A percentile compares a stretch with the other conserved stretches of the same genome.
Evolutionary conservation across 2,888 invertebrate species (phyloP).

Genomic region (Phaonia tiefii): DNA sequence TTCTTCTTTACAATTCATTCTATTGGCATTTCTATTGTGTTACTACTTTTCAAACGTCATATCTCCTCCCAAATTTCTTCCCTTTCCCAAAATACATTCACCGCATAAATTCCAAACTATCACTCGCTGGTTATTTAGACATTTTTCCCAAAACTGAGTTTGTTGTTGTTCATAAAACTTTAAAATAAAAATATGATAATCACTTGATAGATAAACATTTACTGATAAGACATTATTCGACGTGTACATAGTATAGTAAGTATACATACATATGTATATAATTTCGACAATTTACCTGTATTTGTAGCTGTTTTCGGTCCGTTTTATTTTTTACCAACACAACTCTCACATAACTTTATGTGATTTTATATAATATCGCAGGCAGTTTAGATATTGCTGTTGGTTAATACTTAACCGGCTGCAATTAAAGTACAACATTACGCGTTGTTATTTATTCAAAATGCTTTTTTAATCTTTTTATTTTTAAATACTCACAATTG

Average conservation of each 20-base stretch:
- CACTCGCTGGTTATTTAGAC: too few species aligned
- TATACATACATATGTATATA: background rate
- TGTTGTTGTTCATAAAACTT: background rate
- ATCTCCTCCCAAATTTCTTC: background rate
- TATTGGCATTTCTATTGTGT: background rate
- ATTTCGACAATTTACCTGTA: background rate
- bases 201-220: constrained; percentile 48
- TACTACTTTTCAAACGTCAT: background rate
- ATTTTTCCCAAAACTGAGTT: background rate
- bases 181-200: constrained; percentile 7
- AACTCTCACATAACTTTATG: constrained; percentile 1
- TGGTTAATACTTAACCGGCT: constrained; percentile 21
- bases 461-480: background rate
- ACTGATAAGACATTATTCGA: constrained; percentile 44
- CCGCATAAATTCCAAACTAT: constrained; percentile 3
- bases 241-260: too few species aligned
- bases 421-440: constrained; percentile 31
- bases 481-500: constrained; percentile 21
- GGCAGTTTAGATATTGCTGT: constrained; percentile 7
- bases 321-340: constrained; percentile 3
- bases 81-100: background rate
- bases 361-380: background rate
- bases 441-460: constrained; percentile 26
- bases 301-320: background rate
- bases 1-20: background rate